phyloP scores from a whole-genome alignment of 2,888 invertebrate genomes.

The Malacosoma neustria region DNA sequence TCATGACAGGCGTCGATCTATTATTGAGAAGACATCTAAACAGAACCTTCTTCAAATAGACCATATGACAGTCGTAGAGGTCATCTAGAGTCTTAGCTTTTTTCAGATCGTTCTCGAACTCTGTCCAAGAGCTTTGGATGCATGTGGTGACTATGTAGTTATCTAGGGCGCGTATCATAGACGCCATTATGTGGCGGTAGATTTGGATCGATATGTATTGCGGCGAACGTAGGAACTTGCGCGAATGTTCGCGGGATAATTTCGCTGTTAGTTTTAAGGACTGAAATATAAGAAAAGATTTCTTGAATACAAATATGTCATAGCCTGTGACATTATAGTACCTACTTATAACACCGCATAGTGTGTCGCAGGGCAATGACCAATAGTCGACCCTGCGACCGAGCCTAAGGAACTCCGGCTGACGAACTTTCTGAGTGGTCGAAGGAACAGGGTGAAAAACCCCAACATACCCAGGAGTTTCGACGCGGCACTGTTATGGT shows the following conservation, averaged over 20 bases:
- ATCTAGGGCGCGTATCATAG: conserved; percentile 83
- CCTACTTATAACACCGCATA: too few relatives aligned
- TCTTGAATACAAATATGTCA: too few relatives aligned
- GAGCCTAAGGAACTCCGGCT: too few relatives aligned
- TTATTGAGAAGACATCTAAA: conserved; percentile 84
- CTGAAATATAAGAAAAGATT: too few relatives aligned
- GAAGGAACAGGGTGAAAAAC: too few relatives aligned
- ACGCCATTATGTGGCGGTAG: conserved; percentile 83
- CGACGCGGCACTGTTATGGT: too few relatives aligned
- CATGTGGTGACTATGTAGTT: conserved; percentile 87
- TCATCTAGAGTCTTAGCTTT: conserved; percentile 81
- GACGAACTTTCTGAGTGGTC: too few relatives aligned
- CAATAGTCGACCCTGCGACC: too few relatives aligned
- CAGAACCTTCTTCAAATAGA: conserved; percentile 82
- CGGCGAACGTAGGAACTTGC: conserved; percentile 71
- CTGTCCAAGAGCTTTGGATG: conserved; percentile 82
- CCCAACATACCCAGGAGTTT: too few relatives aligned
- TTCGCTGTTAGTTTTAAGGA: conserved; percentile 77
- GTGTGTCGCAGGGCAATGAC: too few relatives aligned
- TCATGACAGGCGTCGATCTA: conserved; percentile 79
- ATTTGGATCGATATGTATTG: conserved; percentile 83
- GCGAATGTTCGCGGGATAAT: conserved; percentile 50
- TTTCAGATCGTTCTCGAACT: conserved; percentile 80
- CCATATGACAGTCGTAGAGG: conserved; percentile 81
- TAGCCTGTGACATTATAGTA: too few relatives aligned